These are phyloP conservation scores for Odontocerum albicorne DNA, from an alignment of 2,888 invertebrate species.

Conservation along the genomic window DNA sequence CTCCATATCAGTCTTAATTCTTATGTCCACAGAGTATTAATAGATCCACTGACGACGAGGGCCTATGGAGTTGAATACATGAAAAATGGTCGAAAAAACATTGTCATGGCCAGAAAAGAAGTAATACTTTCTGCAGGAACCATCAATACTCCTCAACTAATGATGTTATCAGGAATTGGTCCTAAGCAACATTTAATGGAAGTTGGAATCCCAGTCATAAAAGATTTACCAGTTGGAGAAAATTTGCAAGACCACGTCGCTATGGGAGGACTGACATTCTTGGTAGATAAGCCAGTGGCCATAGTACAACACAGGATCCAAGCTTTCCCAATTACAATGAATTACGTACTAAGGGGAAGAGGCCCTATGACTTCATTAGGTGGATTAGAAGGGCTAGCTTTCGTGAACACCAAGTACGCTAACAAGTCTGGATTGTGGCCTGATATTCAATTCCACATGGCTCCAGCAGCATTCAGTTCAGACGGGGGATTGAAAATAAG, in stretches of 20 bases:
- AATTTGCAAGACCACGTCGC: slow-evolving; percentile 89
- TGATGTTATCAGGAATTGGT: slow-evolving; percentile 89
- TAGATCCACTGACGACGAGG: slow-evolving; percentile 72
- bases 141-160: slow-evolving; percentile 87
- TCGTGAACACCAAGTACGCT: slow-evolving; percentile 82
- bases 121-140: slow-evolving; percentile 88
- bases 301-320: slow-evolving; percentile 79
- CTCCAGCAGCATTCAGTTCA: slow-evolving; percentile 83
- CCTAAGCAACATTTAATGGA: slow-evolving; percentile 69
- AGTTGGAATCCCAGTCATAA: slow-evolving; percentile 71
- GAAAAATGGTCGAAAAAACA: slow-evolving; percentile 69
- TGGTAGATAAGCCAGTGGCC: slow-evolving; percentile 80
- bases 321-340: slow-evolving; percentile 77
- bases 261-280: slow-evolving; percentile 78
- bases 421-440: slow-evolving; percentile 79
- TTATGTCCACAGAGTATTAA: slow-evolving; percentile 74
- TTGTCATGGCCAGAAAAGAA: slow-evolving; percentile 76
- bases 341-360: slow-evolving; percentile 74
- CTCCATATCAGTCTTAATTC: slow-evolving; percentile 80
- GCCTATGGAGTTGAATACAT: slow-evolving; percentile 81
- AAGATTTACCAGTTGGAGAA: slow-evolving; percentile 76
- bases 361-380: slow-evolving; percentile 88
- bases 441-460: slow-evolving; percentile 91
- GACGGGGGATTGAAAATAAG: slow-evolving; percentile 74
- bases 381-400: slow-evolving; percentile 85